phyloP scores from a whole-genome alignment of 1,140 invertebrate genomes.

The Nasonia vitripennis region DNA sequence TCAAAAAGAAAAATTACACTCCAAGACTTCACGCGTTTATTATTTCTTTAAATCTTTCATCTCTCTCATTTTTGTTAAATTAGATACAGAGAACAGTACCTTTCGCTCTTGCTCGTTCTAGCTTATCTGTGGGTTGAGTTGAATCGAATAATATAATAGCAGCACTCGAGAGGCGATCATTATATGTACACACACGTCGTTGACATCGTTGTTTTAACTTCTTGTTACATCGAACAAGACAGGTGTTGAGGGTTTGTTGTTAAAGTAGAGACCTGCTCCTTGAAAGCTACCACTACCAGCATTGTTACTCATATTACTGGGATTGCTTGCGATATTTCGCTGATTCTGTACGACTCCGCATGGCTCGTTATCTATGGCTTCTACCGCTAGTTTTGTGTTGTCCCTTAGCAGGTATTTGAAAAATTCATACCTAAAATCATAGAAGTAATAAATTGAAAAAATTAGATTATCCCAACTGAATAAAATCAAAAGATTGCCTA shows the following conservation, averaged over 20 bases:
- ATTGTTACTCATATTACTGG: neutral
- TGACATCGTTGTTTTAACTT: conserved; percentile 62
- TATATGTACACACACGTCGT: conserved; percentile 32
- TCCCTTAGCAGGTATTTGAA: conserved; percentile 79
- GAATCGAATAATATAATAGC: conserved; percentile 37
- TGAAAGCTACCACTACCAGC: conserved; percentile 61
- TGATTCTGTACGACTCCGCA: neutral
- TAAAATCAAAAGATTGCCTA: neutral
- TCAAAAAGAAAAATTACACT: neutral
- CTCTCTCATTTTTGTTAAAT: conserved; percentile 11
- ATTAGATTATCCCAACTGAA: neutral
- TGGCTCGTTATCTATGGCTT: conserved; percentile 38
- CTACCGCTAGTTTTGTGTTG: conserved; percentile 56
- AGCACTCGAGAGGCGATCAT: conserved; percentile 30
- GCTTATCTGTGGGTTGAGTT: neutral
- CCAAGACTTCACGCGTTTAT: conserved; percentile 12
- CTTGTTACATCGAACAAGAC: conserved; percentile 70
- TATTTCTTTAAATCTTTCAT: conserved; percentile 13
- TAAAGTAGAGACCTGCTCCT: conserved; percentile 69
- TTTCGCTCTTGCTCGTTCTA: neutral
- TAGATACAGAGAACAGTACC: conserved; percentile 27
- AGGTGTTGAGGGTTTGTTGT: conserved; percentile 67
- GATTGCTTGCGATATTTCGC: neutral
- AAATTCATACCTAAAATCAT: conserved; percentile 78
- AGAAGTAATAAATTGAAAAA: conserved; percentile 7